phyloP scores from a whole-genome alignment of 1,140 invertebrate species.

The Drosophila gunungcola region DNA sequence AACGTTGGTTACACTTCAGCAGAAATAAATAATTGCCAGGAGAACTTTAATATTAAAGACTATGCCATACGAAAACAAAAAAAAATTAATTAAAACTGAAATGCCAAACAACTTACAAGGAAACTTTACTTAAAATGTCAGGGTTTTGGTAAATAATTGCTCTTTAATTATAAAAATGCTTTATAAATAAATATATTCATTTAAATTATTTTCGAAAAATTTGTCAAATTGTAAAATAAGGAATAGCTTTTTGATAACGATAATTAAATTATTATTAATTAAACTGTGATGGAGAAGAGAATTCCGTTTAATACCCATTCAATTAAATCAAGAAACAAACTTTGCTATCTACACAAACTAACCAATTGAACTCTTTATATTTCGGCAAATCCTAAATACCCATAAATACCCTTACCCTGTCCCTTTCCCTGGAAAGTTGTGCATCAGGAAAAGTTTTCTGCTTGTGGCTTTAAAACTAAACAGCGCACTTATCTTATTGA shows the following conservation, averaged over 20 bases:
- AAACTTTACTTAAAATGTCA: too few relatives aligned
- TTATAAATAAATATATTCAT: too few relatives aligned
- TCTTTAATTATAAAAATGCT: too few relatives aligned
- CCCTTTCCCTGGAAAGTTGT: slow-evolving; percentile 26
- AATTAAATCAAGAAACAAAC: slow-evolving; percentile 28
- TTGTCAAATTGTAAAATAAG: neutral
- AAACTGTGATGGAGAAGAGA: slow-evolving; percentile 13
- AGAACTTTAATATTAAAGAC: too few relatives aligned
- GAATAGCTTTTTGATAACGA: neutral
- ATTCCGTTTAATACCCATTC: slow-evolving; percentile 42
- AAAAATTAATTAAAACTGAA: too few relatives aligned
- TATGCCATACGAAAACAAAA: too few relatives aligned
- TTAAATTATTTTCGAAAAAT: too few relatives aligned
- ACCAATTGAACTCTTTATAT: slow-evolving; percentile 40
- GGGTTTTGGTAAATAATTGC: too few relatives aligned
- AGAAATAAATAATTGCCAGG: neutral
- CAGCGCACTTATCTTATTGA: slow-evolving; percentile 80
- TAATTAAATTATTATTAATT: slow-evolving; percentile 1
- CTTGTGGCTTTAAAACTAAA: slow-evolving; percentile 80
- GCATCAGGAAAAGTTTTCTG: slow-evolving; percentile 63
- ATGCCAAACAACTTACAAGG: too few relatives aligned
- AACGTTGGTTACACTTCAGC: slow-evolving; percentile 9
- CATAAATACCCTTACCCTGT: slow-evolving; percentile 45
- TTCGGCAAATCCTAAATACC: slow-evolving; percentile 40
- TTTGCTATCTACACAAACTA: slow-evolving; percentile 27